Evolutionary conservation across 2,888 invertebrate species (phyloP).

Genomic region (Limnephilus auricula): DNA sequence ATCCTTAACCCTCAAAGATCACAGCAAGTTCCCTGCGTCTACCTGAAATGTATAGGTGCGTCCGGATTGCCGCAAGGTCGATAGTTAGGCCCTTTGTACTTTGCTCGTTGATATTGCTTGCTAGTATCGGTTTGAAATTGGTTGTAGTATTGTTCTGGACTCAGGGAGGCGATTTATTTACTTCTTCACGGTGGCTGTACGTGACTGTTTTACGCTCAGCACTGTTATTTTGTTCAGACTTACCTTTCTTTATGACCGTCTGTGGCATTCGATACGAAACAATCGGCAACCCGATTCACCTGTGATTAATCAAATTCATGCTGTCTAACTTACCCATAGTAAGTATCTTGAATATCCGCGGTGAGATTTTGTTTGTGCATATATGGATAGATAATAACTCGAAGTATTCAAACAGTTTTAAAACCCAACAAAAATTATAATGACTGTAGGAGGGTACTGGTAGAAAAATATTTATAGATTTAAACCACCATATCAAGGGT

Average conservation of each 20-base stretch:
- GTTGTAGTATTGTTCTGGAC: not conserved
- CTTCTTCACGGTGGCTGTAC: constrained; percentile 50
- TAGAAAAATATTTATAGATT: too few relatives aligned
- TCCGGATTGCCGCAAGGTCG: not conserved
- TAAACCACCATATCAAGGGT: too few relatives aligned
- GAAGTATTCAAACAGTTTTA: not conserved
- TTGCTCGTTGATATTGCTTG: not conserved
- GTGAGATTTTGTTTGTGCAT: not conserved
- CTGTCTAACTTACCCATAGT: not conserved
- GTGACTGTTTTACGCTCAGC: constrained; percentile 49
- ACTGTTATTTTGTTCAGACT: constrained; percentile 35
- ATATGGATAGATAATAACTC: not conserved
- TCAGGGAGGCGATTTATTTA: constrained; percentile 22
- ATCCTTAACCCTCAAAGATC: not conserved
- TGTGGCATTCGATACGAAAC: constrained; percentile 25
- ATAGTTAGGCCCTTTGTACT: not conserved
- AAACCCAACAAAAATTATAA: not conserved
- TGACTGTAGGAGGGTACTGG: not conserved
- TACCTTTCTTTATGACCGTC: constrained; percentile 27
- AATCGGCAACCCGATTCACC: constrained; percentile 23
- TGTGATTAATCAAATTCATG: constrained; percentile 41
- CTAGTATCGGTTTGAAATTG: not conserved
- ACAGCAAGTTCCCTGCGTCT: not conserved
- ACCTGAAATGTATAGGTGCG: not conserved
- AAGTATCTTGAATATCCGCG: not conserved